Evolutionary conservation across 2,113 vertebrate species (phyloP).

Genomic region (Myotis davidii): DNA sequence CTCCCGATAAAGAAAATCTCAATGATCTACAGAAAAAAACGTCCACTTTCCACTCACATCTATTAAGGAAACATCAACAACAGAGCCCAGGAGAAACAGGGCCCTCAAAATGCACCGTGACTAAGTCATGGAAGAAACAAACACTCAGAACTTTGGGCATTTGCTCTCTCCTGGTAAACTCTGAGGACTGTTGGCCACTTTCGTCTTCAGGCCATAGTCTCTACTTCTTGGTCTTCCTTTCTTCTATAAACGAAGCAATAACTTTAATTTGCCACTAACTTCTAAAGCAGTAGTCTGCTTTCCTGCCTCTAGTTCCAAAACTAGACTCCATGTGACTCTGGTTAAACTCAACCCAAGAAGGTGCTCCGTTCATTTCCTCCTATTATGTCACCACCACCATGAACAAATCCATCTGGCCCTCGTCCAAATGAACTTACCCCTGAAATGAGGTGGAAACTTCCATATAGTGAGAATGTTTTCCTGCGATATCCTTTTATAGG

Average conservation of each 20-base stretch:
- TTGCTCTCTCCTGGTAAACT: not conserved
- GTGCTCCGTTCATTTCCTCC: constrained; percentile 33
- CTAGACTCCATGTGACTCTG: not conserved
- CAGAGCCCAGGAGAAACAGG: not conserved
- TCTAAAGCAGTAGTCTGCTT: not conserved
- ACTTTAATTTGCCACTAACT: not conserved
- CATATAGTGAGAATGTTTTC: constrained; percentile 27
- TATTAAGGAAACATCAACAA: not conserved
- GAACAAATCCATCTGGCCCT: constrained; percentile 58
- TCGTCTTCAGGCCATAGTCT: not conserved
- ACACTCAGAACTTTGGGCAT: not conserved
- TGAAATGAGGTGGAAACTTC: constrained; percentile 66
- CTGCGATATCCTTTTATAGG: not conserved
- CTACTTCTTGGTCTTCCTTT: not conserved
- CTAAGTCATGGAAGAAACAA: not conserved
- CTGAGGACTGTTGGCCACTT: not conserved
- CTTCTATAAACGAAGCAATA: not conserved
- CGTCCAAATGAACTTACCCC: constrained; percentile 38
- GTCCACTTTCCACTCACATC: not conserved
- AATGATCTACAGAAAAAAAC: not conserved
- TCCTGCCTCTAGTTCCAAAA: constrained; percentile 42
- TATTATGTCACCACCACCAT: constrained; percentile 50
- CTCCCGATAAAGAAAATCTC: not conserved
- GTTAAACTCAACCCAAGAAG: constrained; percentile 52
- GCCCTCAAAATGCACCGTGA: not conserved